Conservation (phyloP, 1,140 invertebrate genomes). For the Scylla paramamosain region DNA sequence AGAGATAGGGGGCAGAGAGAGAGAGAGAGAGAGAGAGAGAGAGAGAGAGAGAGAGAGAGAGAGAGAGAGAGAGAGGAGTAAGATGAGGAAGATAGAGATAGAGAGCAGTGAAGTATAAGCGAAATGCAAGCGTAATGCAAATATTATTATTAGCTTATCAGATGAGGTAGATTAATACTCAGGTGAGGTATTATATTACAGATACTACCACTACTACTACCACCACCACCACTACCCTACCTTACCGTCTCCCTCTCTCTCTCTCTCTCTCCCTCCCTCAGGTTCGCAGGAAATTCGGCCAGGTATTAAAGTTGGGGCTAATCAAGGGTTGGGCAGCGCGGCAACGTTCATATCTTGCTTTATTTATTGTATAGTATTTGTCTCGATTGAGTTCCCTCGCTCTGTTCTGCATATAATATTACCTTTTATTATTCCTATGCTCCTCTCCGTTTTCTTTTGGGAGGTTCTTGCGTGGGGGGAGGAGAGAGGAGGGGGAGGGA, state of each 20-base stretch:
- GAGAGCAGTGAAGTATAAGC: neutral
- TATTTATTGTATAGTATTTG: constrained; percentile 17
- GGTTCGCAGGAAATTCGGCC: neutral
- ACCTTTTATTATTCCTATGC: neutral
- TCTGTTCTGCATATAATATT: neutral
- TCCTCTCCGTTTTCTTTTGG: too few relatives aligned
- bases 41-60: neutral
- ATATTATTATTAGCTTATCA: constrained; percentile 64
- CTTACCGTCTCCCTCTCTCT: neutral
- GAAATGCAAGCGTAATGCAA: constrained; percentile 56
- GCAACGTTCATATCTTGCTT: neutral
- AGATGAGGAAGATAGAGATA: neutral
- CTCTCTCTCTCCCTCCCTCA: neutral
- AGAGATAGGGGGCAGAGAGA: neutral
- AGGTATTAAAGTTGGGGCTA: neutral
- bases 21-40: neutral
- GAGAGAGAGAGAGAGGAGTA: neutral
- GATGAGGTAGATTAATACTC: constrained; percentile 53
- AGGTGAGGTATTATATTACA: constrained; percentile 37
- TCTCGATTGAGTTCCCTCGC: neutral
- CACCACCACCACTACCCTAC: neutral
- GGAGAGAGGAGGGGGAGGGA: too few relatives aligned
- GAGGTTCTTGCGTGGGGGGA: too few relatives aligned
- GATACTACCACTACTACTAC: neutral
- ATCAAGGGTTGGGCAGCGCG: neutral